Evolutionary conservation across 2,888 invertebrate species (phyloP).

Genomic region (Lycophotia porphyrea): DNA sequence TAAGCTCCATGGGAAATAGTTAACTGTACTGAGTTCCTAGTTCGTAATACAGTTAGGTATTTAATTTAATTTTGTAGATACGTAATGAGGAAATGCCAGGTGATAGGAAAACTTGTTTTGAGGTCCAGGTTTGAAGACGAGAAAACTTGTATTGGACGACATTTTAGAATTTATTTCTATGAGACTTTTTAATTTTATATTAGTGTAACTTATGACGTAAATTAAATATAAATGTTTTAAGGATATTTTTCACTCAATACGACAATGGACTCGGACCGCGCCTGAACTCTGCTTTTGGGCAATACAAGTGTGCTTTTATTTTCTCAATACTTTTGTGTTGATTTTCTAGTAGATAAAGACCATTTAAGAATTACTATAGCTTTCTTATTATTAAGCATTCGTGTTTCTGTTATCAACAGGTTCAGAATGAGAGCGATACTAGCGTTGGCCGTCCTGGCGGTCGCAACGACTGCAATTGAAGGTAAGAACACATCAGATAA

Average conservation of each 20-base stretch:
- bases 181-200: conserved; percentile 12
- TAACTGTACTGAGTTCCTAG: conserved; percentile 54
- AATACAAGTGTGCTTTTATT: not conserved
- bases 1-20: conserved; percentile 57
- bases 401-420: conserved; percentile 75
- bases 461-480: conserved; percentile 76
- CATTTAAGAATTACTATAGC: not conserved
- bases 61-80: conserved; percentile 41
- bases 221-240: not conserved
- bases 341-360: too few species aligned
- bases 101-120: conserved; percentile 39
- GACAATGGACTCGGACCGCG: too few species aligned
- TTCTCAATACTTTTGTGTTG: not conserved
- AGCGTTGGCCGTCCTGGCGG: conserved; percentile 86
- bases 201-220: not conserved
- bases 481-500: conserved; percentile 71
- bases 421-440: conserved; percentile 84
- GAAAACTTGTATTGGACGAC: conserved; percentile 24
- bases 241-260: not conserved
- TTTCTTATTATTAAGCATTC: not conserved
- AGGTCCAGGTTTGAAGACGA: conserved; percentile 11
- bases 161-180: conserved; percentile 1
- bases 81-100: conserved; percentile 29
- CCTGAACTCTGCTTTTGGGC: not conserved
- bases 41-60: conserved; percentile 19